Conservation (phyloP, 2,113 vertebrate genomes). For the Phalacrocorax brasilianus region DNA sequence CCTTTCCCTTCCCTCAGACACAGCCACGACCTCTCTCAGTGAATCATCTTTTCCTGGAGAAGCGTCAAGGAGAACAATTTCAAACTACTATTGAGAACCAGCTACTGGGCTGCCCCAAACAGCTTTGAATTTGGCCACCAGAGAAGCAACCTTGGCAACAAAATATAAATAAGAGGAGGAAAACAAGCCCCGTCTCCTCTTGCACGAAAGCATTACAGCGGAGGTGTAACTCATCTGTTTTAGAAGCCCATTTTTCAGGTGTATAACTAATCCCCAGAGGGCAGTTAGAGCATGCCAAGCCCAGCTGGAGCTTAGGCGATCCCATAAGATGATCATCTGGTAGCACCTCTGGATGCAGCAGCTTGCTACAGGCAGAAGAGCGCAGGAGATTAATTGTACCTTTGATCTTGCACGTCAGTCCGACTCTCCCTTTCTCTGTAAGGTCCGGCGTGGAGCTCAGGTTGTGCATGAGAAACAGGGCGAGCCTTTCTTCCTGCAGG, state of each 20-base stretch:
- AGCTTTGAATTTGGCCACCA: constrained; percentile 19
- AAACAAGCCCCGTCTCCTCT: not conserved
- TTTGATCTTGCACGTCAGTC: not conserved
- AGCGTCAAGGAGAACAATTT: constrained; percentile 13
- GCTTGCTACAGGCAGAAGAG: not conserved
- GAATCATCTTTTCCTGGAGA: constrained; percentile 48
- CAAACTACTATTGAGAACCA: not conserved
- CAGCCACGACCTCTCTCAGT: not conserved
- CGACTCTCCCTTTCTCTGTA: not conserved
- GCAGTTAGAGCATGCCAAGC: constrained; percentile 3
- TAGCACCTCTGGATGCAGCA: not conserved
- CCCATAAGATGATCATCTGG: not conserved
- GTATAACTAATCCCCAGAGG: constrained; percentile 7
- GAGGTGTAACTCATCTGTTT: not conserved
- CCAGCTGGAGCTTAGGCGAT: constrained; percentile 25
- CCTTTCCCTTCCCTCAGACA: not conserved
- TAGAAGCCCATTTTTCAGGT: constrained; percentile 29
- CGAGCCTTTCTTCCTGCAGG: not conserved
- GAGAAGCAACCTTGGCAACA: constrained; percentile 30
- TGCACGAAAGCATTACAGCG: not conserved
- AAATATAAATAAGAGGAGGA: not conserved
- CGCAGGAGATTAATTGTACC: not conserved
- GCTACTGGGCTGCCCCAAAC: constrained; percentile 41
- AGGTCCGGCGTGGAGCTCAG: not conserved
- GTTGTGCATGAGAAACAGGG: not conserved